Percentiles rank a stretch among this genome's conserved stretches.
These are phyloP conservation scores for Taphrorychus bicolor DNA, from an alignment of 2,888 invertebrate genomes.

Conservation along the genomic window DNA sequence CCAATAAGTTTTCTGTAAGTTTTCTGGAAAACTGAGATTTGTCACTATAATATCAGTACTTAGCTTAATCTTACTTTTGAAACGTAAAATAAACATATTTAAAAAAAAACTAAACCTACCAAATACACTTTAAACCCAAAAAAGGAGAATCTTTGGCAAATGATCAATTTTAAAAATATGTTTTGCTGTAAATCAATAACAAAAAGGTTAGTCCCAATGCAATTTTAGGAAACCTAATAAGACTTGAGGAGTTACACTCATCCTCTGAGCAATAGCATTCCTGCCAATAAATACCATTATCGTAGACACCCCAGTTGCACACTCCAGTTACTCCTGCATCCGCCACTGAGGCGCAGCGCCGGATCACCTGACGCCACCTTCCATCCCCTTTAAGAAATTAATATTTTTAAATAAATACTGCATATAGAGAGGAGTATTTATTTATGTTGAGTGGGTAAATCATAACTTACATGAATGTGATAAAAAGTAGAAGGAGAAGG, in stretches of 20 bases:
- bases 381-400: slow-evolving; percentile 80
- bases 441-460: background rate
- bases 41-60: too few relatives aligned
- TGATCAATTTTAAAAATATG: too few relatives aligned
- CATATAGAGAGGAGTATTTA: background rate
- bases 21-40: too few relatives aligned
- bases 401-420: background rate
- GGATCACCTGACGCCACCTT: slow-evolving; percentile 89
- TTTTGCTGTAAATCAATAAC: too few relatives aligned
- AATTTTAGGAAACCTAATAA: slow-evolving; percentile 12
- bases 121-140: too few relatives aligned
- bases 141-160: too few relatives aligned
- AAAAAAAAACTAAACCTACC: too few relatives aligned
- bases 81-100: too few relatives aligned
- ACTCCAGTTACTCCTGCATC: slow-evolving; percentile 93
- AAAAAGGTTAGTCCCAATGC: too few relatives aligned
- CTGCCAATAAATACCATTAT: slow-evolving; percentile 96
- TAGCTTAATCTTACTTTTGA: too few relatives aligned
- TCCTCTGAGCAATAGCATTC: slow-evolving; percentile 95
- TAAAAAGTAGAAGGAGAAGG: too few relatives aligned
- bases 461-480: background rate
- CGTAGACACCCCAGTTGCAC: slow-evolving; percentile 95
- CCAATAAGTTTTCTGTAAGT: too few relatives aligned
- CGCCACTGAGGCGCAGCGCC: slow-evolving; percentile 88
- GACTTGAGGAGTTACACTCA: slow-evolving; percentile 73